Base-by-base conservation (phyloP, 2,797 vertebrate species). In the Pitangus sulphuratus region DNA sequence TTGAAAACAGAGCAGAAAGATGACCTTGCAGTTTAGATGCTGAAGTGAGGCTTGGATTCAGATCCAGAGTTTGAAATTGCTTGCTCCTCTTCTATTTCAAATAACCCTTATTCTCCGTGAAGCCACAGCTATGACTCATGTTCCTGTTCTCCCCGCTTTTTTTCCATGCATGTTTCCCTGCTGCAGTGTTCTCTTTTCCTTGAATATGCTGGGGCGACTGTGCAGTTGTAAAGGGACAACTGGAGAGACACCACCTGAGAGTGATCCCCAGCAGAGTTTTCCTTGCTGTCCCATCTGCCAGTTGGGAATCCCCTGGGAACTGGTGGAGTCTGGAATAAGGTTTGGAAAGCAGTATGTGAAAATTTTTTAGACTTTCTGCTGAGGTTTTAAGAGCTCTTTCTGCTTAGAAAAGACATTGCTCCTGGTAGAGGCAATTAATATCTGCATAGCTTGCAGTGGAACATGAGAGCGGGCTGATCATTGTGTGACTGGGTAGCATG, bases 1-100 rank as follows among this genome's bases (percentile, higher is more conserved):
- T 92, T 51, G 87, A 80, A 87, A 93, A 62, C 37, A 60, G 77
- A 92, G 60, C 64, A 77, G 58, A 50, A 87, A 66, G 70, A 56
- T 87, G 87, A 85, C 78, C 64, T 77, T 77, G 68, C 2, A 8
- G 78, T 83, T 95, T 95, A 85, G 82, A 54, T 5, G 5, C 21
- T 64, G 61, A 87, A 92, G 37, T 33, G 33, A 83, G 37, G 37
- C 64, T 74, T 62, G 28, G 39, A 12, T 83, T 83, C 30, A 45
- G 31, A 54, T 85, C 61, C 68, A 76, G 77, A 25, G 66, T 71
- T 51, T 76, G 58, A 87, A 79, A 47, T 65, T 82, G 11, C 80
- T 65, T 53, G 5, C 58, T 71, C 11, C 18, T 62, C 28, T 51
- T 70, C 31, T 42, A n/a, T 11, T 42, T 75, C 24, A 44, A 10